These are phyloP conservation scores for Indicator maculatus DNA, from an alignment of 2,113 vertebrate genomes.

Conservation along the genomic window DNA sequence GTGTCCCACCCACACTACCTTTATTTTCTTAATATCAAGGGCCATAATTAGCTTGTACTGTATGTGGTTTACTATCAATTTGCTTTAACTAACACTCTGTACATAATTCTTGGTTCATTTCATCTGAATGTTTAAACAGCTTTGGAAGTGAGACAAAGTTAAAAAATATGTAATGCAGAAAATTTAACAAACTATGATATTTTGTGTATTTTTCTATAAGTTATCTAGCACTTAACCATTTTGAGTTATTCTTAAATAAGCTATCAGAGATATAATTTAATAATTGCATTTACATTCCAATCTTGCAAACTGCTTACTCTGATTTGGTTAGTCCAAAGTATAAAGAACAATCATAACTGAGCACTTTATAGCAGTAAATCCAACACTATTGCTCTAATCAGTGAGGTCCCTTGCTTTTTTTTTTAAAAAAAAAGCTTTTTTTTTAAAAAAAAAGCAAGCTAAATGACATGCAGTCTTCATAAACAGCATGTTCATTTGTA, in stretches of 20 bases:
- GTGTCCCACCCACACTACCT: not conserved
- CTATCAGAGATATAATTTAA: not conserved
- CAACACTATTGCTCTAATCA: not conserved
- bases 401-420: not conserved
- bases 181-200: not conserved
- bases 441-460: not conserved
- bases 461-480: not conserved
- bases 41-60: not conserved
- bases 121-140: not conserved
- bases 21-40: conserved; percentile 5
- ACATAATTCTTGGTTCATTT: conserved; percentile 1
- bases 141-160: not conserved
- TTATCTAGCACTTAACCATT: not conserved
- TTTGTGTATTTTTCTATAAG: not conserved
- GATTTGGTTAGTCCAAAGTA: not conserved
- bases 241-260: not conserved
- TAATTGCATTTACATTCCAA: not conserved
- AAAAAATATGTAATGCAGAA: not conserved
- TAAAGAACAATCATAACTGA: not conserved
- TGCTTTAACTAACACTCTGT: not conserved
- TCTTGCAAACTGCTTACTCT: not conserved
- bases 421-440: accelerated
- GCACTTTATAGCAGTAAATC: not conserved
- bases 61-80: conserved; percentile 15
- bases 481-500: not conserved